Percentiles rank a stretch among this genome's conserved stretches.
Conservation (phyloP, 2,888 invertebrate genomes). For the Oxycera nigricornis region DNA sequence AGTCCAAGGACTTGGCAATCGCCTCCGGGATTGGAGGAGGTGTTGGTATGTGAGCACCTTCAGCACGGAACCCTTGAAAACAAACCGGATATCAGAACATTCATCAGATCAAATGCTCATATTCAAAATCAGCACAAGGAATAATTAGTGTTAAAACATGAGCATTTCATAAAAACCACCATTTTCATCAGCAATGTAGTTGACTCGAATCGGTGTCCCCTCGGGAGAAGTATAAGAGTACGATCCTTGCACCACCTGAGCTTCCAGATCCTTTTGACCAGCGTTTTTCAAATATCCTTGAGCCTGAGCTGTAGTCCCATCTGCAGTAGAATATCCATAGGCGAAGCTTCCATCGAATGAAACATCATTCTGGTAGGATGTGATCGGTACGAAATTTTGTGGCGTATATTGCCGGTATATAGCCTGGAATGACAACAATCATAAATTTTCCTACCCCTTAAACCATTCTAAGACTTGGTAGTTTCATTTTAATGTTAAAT, state of each 20-base stretch:
- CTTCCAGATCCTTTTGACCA: slow-evolving; percentile 72
- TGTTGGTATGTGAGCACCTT: slow-evolving; percentile 60
- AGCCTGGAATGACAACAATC: slow-evolving; percentile 47
- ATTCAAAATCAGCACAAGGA: not conserved
- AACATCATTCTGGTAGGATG: slow-evolving; percentile 61
- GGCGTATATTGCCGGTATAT: slow-evolving; percentile 55
- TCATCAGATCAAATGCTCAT: not conserved
- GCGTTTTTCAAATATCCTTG: slow-evolving; percentile 77
- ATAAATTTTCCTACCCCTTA: not conserved
- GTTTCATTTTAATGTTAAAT: too few species aligned
- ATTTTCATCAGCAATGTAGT: slow-evolving; percentile 78
- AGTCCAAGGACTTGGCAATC: slow-evolving; percentile 57
- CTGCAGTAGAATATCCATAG: slow-evolving; percentile 75
- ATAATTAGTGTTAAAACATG: not conserved
- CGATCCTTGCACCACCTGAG: slow-evolving; percentile 77
- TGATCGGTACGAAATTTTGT: slow-evolving; percentile 60
- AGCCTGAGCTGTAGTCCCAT: slow-evolving; percentile 81
- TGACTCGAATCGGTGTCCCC: slow-evolving; percentile 72
- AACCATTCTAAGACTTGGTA: not conserved
- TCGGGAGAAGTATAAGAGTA: slow-evolving; percentile 80
- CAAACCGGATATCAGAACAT: not conserved
- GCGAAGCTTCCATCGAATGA: slow-evolving; percentile 61
- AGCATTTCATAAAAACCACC: slow-evolving; percentile 61
- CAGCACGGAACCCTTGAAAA: slow-evolving; percentile 58
- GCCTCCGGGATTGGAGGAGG: slow-evolving; percentile 58